Percentiles rank a stretch among this genome's conserved stretches.
phyloP scores from a whole-genome alignment of 2,113 vertebrate genomes.

The Rhinoptilus africanus region DNA sequence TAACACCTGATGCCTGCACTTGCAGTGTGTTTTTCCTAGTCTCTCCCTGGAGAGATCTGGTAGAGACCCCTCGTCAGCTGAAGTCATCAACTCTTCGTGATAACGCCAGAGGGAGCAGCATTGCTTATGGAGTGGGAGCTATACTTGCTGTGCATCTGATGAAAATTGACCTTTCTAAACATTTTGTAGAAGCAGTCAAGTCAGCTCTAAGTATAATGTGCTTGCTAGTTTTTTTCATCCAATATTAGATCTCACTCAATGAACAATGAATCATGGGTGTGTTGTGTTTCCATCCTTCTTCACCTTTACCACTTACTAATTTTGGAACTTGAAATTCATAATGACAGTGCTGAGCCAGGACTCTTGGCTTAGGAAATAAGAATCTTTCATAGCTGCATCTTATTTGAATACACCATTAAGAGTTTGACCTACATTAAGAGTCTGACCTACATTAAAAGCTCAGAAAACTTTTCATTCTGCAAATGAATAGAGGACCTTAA shows the following conservation, averaged over 20 bases:
- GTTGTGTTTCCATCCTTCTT: conserved; percentile 4
- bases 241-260: neutral
- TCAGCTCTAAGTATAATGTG: neutral
- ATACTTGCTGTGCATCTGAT: neutral
- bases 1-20: neutral
- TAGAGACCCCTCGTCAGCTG: neutral
- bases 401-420: neutral
- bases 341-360: neutral
- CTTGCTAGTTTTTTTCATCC: neutral
- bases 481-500: neutral
- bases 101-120: neutral
- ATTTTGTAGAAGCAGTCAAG: neutral
- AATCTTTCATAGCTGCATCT: neutral
- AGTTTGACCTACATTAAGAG: neutral
- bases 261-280: conserved; percentile 16
- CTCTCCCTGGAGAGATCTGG: neutral
- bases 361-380: neutral
- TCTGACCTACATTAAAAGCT: neutral
- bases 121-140: neutral
- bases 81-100: neutral
- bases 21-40: neutral
- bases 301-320: conserved; percentile 24
- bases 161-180: neutral
- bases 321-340: conserved; percentile 31
- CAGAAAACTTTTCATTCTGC: neutral